These are phyloP conservation scores for Exephanes ischioxanthus DNA, from an alignment of 2,888 invertebrate species.

Conservation along the genomic window DNA sequence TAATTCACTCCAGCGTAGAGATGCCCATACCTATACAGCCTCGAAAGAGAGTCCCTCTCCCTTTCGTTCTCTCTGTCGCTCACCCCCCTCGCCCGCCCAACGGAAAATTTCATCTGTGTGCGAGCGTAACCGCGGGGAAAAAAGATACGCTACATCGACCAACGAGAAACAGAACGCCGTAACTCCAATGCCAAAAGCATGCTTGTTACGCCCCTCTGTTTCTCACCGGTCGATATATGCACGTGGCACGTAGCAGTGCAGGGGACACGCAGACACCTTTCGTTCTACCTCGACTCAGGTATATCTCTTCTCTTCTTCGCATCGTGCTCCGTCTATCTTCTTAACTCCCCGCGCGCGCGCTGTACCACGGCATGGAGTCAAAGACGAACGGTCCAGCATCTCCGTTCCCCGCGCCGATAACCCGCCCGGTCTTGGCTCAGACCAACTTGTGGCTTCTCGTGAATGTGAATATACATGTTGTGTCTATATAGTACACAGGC, in stretches of 20 bases:
- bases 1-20: constrained; percentile 61
- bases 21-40: constrained; percentile 37
- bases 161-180: neutral
- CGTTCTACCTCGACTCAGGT: constrained; percentile 61
- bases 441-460: constrained; percentile 26
- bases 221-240: neutral
- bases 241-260: constrained; percentile 20
- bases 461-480: constrained; percentile 35
- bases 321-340: constrained; percentile 27
- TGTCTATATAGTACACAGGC: constrained; percentile 10
- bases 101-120: neutral
- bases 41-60: constrained; percentile 21
- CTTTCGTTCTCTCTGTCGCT: constrained; percentile 34
- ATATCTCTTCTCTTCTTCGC: constrained; percentile 51
- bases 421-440: constrained; percentile 14
- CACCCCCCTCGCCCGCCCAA: neutral
- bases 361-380: neutral
- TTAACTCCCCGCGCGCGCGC: neutral
- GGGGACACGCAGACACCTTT: constrained; percentile 48
- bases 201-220: neutral
- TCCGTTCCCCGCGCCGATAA: constrained; percentile 38
- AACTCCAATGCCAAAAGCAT: neutral
- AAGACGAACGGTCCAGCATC: constrained; percentile 58
- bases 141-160: neutral
- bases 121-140: neutral